Evolutionary conservation across 2,797 vertebrate species (phyloP), one percentile per base, ranked within the genome.

Genomic region (Ceryle rudis): DNA sequence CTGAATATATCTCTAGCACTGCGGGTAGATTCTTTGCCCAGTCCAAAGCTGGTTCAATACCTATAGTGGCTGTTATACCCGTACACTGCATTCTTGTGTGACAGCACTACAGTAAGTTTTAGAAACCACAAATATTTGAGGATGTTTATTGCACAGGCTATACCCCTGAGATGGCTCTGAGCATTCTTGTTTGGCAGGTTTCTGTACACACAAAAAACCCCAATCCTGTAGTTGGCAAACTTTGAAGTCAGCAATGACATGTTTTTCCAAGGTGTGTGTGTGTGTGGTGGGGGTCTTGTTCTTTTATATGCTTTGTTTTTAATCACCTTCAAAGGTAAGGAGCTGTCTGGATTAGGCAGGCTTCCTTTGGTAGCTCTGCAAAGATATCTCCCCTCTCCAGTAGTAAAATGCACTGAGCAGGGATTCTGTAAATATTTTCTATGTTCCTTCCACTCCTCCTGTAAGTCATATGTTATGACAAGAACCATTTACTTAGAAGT

Each of bases 181-280:
- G 79, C 67, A 46, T 79, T 92, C 81, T 47, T 35, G 44, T 83
- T 75, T 92, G 88, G 69, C 82, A 95, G 82, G 86, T 87, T 65
- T 87, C 89, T 47, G 33, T 90, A 90, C 90, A 94, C 74, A 97
- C 95, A 96, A 97, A 85, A 82, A 96, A 92, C 2, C 41, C 41
- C 11, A 22, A 44, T 4, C 65, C 65, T 22, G 19, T 91, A 82
- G 89, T 89, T 81, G 86, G 87, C 77, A 89, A 96, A 94, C 37
- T 71, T 28, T 79, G 90, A 81, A 92, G 72, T 77, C 89, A 94
- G 61, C 88, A 73, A 70, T 92, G 79, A 91, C 58, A 79, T 78
- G 70, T 94, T 95, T 92, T 81, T 82, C 79, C 39, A 54, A 61
- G 14, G 39, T 31, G 39, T 26, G 21, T 47, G 11, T 47, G 22